A percentile compares a stretch with the other conserved stretches of the same genome.
These are phyloP conservation scores for Muscicapa striata DNA, from an alignment of 2,797 vertebrate genomes.

Conservation along the genomic window DNA sequence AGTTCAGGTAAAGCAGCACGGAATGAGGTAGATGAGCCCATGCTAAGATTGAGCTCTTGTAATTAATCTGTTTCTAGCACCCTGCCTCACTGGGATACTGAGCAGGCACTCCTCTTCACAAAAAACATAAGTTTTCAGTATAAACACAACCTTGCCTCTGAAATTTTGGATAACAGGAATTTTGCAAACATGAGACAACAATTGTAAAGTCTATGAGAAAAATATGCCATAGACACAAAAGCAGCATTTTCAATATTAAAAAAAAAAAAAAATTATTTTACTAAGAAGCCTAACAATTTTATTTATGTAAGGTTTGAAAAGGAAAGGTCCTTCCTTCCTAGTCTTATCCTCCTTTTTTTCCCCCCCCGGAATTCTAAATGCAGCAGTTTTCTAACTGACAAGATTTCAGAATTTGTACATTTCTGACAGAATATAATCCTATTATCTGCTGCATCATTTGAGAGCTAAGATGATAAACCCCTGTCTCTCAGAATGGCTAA, in stretches of 20 bases:
- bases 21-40: not conserved
- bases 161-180: not conserved
- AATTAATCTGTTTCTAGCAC: not conserved
- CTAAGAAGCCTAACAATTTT: not conserved
- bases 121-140: not conserved
- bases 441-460: slow-evolving; percentile 56
- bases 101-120: not conserved
- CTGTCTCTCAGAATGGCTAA: slow-evolving; percentile 32
- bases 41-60: not conserved
- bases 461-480: slow-evolving; percentile 55
- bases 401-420: not conserved
- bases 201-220: not conserved
- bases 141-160: not conserved
- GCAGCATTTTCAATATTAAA: not conserved
- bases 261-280: not conserved
- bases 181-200: not conserved
- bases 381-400: not conserved
- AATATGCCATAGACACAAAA: not conserved
- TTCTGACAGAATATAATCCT: slow-evolving; percentile 48
- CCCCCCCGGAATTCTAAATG: not conserved
- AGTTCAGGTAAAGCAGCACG: not conserved
- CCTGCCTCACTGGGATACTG: not conserved
- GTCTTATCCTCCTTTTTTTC: not conserved
- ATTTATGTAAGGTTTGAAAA: not conserved
- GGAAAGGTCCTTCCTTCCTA: not conserved